Conservation (phyloP, 2,113 vertebrate genomes). For the Petromus typicus region DNA sequence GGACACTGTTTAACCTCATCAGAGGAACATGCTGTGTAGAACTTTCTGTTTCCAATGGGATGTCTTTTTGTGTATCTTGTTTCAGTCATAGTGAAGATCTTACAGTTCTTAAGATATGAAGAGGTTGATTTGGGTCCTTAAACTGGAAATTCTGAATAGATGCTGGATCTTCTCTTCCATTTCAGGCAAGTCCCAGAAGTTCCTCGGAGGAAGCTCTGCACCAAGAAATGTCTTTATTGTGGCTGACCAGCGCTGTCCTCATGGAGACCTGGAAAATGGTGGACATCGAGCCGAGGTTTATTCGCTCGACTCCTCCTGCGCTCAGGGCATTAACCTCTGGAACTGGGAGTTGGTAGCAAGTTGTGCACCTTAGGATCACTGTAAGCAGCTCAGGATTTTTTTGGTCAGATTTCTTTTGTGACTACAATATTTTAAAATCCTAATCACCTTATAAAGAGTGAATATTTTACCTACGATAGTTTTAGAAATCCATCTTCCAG, state of each 20-base stretch:
- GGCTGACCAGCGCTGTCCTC: neutral
- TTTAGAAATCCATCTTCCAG: neutral
- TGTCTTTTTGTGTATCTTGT: neutral
- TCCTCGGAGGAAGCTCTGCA: slow-evolving; percentile 5
- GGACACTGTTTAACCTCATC: neutral
- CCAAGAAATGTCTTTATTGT: slow-evolving; percentile 17
- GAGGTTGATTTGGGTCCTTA: neutral
- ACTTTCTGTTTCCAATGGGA: neutral
- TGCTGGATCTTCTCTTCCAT: neutral
- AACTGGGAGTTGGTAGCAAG: neutral
- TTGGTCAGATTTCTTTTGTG: neutral
- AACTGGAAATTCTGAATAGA: neutral
- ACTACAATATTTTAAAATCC: neutral
- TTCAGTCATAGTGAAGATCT: neutral
- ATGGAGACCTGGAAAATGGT: neutral
- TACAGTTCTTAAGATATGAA: neutral
- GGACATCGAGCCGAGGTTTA: neutral
- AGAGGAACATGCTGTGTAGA: neutral
- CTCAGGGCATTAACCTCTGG: neutral
- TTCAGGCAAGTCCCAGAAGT: neutral
- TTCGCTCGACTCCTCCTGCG: neutral
- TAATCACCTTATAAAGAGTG: neutral
- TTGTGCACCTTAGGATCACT: neutral
- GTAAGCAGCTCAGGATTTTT: neutral
- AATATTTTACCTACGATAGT: neutral